Evolutionary conservation across 2,888 invertebrate species (phyloP), one percentile per base, ranked within the genome.

Genomic region (Tetanocera ferruginea): DNA sequence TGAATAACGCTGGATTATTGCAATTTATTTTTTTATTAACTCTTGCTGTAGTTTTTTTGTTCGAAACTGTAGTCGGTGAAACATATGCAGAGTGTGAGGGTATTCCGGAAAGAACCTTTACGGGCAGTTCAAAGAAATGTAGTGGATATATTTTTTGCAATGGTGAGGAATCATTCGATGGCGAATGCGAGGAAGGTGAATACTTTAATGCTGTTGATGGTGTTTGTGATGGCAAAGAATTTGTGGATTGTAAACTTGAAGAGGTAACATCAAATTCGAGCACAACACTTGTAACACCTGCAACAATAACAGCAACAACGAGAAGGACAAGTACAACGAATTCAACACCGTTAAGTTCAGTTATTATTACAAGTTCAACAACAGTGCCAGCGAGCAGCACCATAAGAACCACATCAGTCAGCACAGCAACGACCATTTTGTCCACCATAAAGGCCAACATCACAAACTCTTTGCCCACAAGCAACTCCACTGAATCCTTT

Each of bases 61-160:
- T 23, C 5, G 31, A 5, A 6, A 5, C 31, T 11, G 51, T 52
- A 8, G 25, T 62, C 64, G 83, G 82, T 52, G 86, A 81, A 1
- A 82, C 81, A n/a, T 84, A 85, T 0, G 60, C 78, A 49, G 86
- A 88, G 72, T 88, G 88, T 79, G 83, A 83, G 14, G 84, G 81
- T 28, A 82, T 83, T 1, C 23, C 34, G 6, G 83, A 83, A 17
- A 76, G 84, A 3, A 83, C 55, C 1, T 84, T 82, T 19, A 77
- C 85, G 5, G 66, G 81, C 0, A 84, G 84, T 55, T 81, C 83
- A 1, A 84, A 84, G 3, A 82, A 83, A 6, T 88, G 88, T 81
- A 82, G 85, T 17, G 83, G 81, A 66, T 88, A 81, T 52, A 85
- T 88, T 8, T 82, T 85, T 66, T 88, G 88, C 74, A 81, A 87